Evolutionary conservation across 2,888 invertebrate species (phyloP), one percentile per base, ranked within the genome.

Genomic region (Epinotia nisella): DNA sequence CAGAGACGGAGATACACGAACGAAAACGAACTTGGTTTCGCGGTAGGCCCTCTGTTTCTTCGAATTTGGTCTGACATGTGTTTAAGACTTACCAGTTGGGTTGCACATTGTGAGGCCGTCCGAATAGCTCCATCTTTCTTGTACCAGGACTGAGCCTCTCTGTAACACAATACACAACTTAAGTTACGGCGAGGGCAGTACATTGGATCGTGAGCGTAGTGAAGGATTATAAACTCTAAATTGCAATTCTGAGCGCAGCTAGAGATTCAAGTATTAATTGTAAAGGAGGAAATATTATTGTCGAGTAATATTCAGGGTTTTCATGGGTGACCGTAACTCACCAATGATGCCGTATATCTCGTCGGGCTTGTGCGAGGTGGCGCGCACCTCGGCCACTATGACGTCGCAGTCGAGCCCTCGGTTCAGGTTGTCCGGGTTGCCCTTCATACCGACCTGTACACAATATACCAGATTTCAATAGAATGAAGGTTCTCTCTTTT

Each of bases 311-410:
- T n/a, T n/a, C n/a, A n/a, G n/a, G n/a, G n/a, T n/a, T n/a, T n/a
- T n/a, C n/a, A n/a, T n/a, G n/a, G n/a, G n/a, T n/a, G n/a, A n/a
- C n/a, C n/a, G n/a, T n/a, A n/a, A n/a, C n/a, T 85, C 75, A 92
- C 93, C 93, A 78, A 99, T 99, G 80, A 99, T 98, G 13, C 98
- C 99, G 86, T 99, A 99, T 80, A 99, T 98, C 91, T 99, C 99
- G 89, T 99, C 99, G 0, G 99, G 99, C 85, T 99, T 99, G 89
- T 99, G 99, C 82, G 98, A 98, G 0, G 99, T 99, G 15, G 99
- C 99, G 71, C 99, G 95, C 0, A 99, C 99, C 92, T 99, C 99
- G 0, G 99, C 99, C 0, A 99, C 99, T 76, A 99, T 99, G 58
- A 99, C 99, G 93, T 99, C 99, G 88, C 98, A 98, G 89, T 99